Evolutionary conservation across 2,797 vertebrate genomes (phyloP), one percentile per base, ranked within the genome.

Genomic region (Aphelocoma californica): DNA sequence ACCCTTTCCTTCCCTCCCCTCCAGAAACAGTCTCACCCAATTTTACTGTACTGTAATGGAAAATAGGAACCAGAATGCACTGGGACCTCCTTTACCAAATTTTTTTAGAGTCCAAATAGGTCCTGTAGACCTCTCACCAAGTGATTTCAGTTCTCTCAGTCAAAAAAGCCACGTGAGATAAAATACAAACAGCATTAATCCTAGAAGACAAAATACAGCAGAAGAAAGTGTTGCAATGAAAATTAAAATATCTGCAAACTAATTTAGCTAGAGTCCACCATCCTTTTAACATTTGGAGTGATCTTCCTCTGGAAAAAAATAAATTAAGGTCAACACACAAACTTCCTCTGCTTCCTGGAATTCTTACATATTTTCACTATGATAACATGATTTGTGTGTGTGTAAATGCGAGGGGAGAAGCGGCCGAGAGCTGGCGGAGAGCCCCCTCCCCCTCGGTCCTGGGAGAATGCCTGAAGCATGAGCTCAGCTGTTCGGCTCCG

Each of bases 261-360:
- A 94, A 57, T 87, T 89, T 62, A 91, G 79, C 70, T 72, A 65
- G 58, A 23, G 2, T 89, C 81, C 78, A 72, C 78, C 1, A 0
- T 92, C 51, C 18, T 90, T 93, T 92, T 95, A 84, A 83, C 57
- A 36, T 90, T 94, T 28, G 14, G 80, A 77, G 89, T 56, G 89
- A 95, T 96, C 95, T 88, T 93, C 86, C 85, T 84, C 86, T 93
- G 81, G 94, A 94, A 96, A 95, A 94, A 96, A 96, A 95, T 13
- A 92, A 96, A 97, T 91, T 92, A 94, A 96, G 96, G 96, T 96
- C 97, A 97, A 88, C 75, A 91, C 85, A 95, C 91, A 96, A 97
- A 97, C 95, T 97, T 98, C 96, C 94, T 95, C 86, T 81, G 82
- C 95, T 97, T 97, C 97, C 97, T 96, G 92, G 96, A 97, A 98